Evolutionary conservation across 2,797 vertebrate species (phyloP), one percentile per base, ranked within the genome.

Genomic region (Spinus pinus): DNA sequence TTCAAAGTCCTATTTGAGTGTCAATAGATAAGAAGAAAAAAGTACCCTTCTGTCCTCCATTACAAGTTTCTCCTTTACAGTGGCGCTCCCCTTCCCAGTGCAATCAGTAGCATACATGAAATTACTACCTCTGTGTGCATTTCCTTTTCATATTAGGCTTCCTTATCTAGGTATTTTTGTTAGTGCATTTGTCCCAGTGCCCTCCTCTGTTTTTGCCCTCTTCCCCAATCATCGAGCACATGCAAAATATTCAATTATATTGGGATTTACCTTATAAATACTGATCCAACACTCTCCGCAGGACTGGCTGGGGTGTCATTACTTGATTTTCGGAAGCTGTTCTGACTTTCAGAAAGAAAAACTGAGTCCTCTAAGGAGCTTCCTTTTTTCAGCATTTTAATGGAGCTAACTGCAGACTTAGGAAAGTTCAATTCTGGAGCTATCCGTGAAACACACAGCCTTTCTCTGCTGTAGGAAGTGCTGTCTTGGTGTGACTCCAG

Each of bases 231-330:
- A 58, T 10, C 1, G 20, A 50, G 5, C 33, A 42, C 14, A 27
- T 49, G 30, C 4, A 64, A 49, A 94, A 37, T 7, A 60, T 14
- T 21, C 24, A 72, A 61, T 44, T 14, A 7, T 10, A 28, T 23
- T n/a, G 33, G 73, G 44, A 93, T 96, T 96, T 97, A 98, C 98
- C 97, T 98, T 84, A 97, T 23, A 92, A 98, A 97, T 72, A 96
- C 94, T 1, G 97, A 97, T 94, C 96, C 49, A 0, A 81, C 84
- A 49, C 95, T 97, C 42, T 97, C 97, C 1, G 92, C 73, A 41
- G 95, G 79, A 77, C 97, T 97, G 71, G 58, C 56, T 4, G 81
- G 81, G 17, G 46, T 44, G 47, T 94, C 74, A 0, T 62, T 54
- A 18, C 70, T 61, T 49, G 56, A 60, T n/a, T 81, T 90, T 28